phyloP scores from a whole-genome alignment of 1,140 invertebrate species.

The Stegodyphus dumicola region DNA sequence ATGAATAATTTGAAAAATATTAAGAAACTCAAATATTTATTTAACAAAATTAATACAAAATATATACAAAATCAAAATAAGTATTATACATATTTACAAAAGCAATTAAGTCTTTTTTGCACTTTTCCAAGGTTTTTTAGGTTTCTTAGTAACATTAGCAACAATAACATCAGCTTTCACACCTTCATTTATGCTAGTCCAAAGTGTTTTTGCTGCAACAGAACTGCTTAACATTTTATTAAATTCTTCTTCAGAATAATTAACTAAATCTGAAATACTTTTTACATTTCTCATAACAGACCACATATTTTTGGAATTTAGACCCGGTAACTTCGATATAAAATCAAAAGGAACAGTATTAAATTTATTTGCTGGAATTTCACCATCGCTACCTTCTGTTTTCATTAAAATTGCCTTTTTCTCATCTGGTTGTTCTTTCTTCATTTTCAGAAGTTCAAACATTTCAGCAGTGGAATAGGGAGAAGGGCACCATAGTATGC shows the following conservation, averaged over 20 bases:
- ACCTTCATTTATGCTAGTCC: slow-evolving; percentile 68
- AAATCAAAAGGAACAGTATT: slow-evolving; percentile 83
- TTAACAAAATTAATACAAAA: background rate
- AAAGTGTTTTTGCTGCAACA: slow-evolving; percentile 68
- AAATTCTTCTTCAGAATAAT: slow-evolving; percentile 73
- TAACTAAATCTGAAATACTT: slow-evolving; percentile 75
- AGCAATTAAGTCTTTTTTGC: background rate
- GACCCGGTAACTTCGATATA: slow-evolving; percentile 88
- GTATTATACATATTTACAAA: background rate
- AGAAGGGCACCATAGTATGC: slow-evolving; percentile 94
- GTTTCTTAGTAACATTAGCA: slow-evolving; percentile 1
- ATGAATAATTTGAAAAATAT: no score
- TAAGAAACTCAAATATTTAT: no score
- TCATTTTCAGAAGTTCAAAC: slow-evolving; percentile 80
- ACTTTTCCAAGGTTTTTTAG: slow-evolving; percentile 48
- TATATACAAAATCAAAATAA: background rate
- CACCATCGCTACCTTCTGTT: slow-evolving; percentile 66
- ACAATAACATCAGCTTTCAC: slow-evolving; percentile 18
- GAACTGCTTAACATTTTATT: slow-evolving; percentile 75
- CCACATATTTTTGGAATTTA: slow-evolving; percentile 87
- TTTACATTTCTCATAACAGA: slow-evolving; percentile 79
- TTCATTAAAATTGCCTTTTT: slow-evolving; percentile 61
- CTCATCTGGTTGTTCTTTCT: slow-evolving; percentile 63
- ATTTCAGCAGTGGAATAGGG: slow-evolving; percentile 95
- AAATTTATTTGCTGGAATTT: slow-evolving; percentile 75